Evolutionary conservation across 1,140 invertebrate genomes (phyloP), one percentile per base, ranked within the genome.

Genomic region (Zeugodacus cucurbitae): DNA sequence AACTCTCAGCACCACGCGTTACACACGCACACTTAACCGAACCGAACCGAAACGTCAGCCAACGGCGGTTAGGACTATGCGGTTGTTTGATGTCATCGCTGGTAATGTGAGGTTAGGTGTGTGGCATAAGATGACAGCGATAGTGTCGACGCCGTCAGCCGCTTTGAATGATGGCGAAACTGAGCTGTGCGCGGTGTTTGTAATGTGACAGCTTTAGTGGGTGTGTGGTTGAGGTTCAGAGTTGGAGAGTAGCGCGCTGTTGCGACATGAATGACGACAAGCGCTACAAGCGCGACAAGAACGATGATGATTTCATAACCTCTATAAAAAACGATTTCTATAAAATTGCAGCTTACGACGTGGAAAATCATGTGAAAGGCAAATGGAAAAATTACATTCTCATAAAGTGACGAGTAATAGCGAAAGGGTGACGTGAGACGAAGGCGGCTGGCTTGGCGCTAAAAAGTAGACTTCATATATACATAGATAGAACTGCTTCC

Each of bases 291-390:
- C 7, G 26, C 59, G n/a, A 57, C 87, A 67, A 37, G 29, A 34
- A 32, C 44, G 67, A 37, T 88, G 87, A 88, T 88, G 87, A 54
- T 88, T 88, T 88, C 87, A 88, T 88, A 88, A 88, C 87, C 64
- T 29, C 64, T 29, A 88, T 54, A 67, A 74, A 62, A 88, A 88
- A 78, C n/a, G 58, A 59, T 87, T 87, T 29, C 20, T 41, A 34
- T n/a, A 44, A 58, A 87, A 59, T 57, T 34, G 54, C 10, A 59
- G n/a, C 37, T 29, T 41, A 8, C 8, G 22, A 74, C 14, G 26
- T 17, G 29, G 34, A 54, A 82, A 48, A 48, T 29, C 20, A 17
- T 67, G 34, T 37, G 32, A 74, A 74, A 74, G 34, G 67, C 67
- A 32, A 37, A 74, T 74, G 67, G 67, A 34, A 74, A 41, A 37